Base-by-base conservation (phyloP, 2,888 invertebrate species). In the Galerucella nymphaeae region DNA sequence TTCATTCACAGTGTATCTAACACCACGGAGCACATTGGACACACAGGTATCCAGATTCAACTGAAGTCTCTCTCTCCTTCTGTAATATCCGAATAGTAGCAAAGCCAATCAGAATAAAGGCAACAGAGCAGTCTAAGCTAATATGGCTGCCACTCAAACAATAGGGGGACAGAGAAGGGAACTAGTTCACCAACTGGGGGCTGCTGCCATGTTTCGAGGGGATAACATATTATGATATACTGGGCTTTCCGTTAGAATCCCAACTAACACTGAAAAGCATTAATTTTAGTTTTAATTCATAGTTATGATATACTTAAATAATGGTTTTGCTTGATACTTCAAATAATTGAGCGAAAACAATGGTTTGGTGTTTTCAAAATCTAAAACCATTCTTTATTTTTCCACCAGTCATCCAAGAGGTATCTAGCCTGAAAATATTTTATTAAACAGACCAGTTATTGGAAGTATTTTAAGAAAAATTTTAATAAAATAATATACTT, bases 141-240 rank as follows among this genome's bases (percentile, higher is more conserved):
- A 87, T 87, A 87, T 87, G 87, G 87, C 87, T 85, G 87, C 86
- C 86, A 85, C 85, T 84, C 84, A 85, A 85, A 86, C 86, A 86
- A 86, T 85, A 84, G 85, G 84, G 84, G 84, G 82, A 82, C 84
- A 84, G 86, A 84, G 85, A 85, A 86, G 85, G 86, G 85, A 85
- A 85, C 84, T 83, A 81, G 82, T 77, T 80, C 80, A 79, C 76
- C 81, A 80, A 79, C 76, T 80, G 82, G 83, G 83, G 84, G 81
- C 82, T 82, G 81, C 82, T 82, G 78, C 76, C 79, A 79, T 76
- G 62, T 69, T 79, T 77, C 20, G 79, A 83, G 81, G 83, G 83
- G 84, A 84, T 79, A 77, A 80, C 83, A 81, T 82, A 80, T n/a
- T n/a, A n/a, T n/a, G n/a, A n/a, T n/a, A 79, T 75, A 79, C 59